A percentile compares a stretch with the other conserved stretches of the same genome.
These are phyloP conservation scores for Hofmannophila pseudospretella DNA, from an alignment of 2,888 invertebrate genomes.

Conservation along the genomic window DNA sequence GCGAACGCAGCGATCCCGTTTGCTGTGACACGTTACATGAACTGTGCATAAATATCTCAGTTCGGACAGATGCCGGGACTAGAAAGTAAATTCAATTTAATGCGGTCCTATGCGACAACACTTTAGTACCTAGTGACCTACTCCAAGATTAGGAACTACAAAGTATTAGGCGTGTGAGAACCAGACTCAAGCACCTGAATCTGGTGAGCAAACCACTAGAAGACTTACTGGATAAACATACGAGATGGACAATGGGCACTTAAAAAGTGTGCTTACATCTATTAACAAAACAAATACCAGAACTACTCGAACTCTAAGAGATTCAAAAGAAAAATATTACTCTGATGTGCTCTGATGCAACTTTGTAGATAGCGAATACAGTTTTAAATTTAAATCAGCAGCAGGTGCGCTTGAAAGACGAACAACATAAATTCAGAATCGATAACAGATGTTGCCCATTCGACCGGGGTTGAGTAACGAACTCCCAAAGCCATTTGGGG, in stretches of 20 bases:
- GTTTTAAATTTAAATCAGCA: conserved; percentile 49
- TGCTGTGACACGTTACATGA: conserved; percentile 63
- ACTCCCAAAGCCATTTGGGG: conserved; percentile 48
- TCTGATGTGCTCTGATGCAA: conserved; percentile 18
- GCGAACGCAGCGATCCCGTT: conserved; percentile 59
- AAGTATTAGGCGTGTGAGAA: conserved; percentile 51
- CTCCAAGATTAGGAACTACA: conserved; percentile 24
- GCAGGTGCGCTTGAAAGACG: conserved; percentile 67
- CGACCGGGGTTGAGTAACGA: conserved; percentile 49
- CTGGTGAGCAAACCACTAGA: conserved; percentile 57
- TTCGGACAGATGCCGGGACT: conserved; percentile 44
- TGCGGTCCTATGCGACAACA: conserved; percentile 39
- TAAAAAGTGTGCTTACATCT: conserved; percentile 40
- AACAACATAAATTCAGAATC: conserved; percentile 66
- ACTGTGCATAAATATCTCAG: conserved; percentile 61
- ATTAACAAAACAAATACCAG: conserved; percentile 40
- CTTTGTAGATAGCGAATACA: conserved; percentile 14
- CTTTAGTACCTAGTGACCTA: too few relatives aligned
- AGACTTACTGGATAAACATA: conserved; percentile 34
- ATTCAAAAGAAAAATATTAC: too few relatives aligned
- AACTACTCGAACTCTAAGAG: too few relatives aligned
- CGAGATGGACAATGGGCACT: conserved; percentile 44
- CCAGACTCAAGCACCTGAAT: conserved; percentile 44
- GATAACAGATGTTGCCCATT: conserved; percentile 70
- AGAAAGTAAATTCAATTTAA: conserved; percentile 33